Evolutionary conservation across 64 coral and sea anemone genomes (phyloP), one percentile per base, ranked within the genome.

Genomic region (Cladopsammia gracilis): DNA sequence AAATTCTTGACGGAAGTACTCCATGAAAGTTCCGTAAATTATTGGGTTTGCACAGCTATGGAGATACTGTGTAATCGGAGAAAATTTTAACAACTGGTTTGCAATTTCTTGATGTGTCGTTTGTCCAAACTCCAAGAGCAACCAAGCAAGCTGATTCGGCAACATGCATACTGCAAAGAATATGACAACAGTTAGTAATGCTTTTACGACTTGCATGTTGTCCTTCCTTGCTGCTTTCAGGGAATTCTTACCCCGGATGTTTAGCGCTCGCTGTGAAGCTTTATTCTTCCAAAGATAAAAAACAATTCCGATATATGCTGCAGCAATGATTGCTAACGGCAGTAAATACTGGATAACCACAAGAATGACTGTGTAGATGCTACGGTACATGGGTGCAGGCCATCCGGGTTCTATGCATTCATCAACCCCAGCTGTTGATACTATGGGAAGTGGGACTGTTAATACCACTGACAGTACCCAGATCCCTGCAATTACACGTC

Each of bases 131-230:
- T 86, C 90, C 90, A 61, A 43, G 4, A 92, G 20, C 90, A 92
- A 76, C 90, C 90, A 92, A 0, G 80, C 81, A 13, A 92, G 82
- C 19, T 92, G 90, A 73, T 73, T 86, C 7, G 81, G 81, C 16
- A 92, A 25, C 90, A 92, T 86, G 54, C 90, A 92, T 6, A 77
- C 70, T 19, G 90, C 90, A 52, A 92, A 92, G n/a, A 92, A 64
- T 34, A 92, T 66, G 14, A 92, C 90, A n/a, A 92, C 75, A 6
- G 79, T 83, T 8, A 83, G 49, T 64, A 92, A 23, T 25, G 70
- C 62, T 85, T 92, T 92, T 16, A 92, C 64, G 3, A 86, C 85
- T 75, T 92, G 90, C 48, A 92, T 86, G 58, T 86, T 92, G 50
- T 92, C 57, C 26, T 6, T 92, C 19, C 54, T 86, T 24, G 67